Percentiles rank a stretch among this genome's conserved stretches.
phyloP scores from a whole-genome alignment of 2,113 vertebrate species.

The Macroglossus sobrinus region DNA sequence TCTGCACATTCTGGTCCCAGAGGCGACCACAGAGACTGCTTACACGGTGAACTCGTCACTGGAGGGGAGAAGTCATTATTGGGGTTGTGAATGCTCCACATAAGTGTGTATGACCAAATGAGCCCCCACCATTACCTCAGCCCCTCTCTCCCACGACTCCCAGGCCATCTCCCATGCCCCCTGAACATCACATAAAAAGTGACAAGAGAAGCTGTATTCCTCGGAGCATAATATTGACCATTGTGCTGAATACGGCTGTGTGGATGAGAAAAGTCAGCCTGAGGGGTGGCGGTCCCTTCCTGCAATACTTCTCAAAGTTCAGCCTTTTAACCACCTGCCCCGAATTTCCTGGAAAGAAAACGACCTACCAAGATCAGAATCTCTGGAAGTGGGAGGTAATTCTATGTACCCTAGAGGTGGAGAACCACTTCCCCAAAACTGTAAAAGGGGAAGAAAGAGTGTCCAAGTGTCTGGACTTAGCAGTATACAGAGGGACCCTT shows the following conservation, averaged over 20 bases:
- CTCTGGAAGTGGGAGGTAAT: not conserved
- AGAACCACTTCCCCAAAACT: not conserved
- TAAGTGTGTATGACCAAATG: not conserved
- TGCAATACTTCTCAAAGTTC: not conserved
- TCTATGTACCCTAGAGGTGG: not conserved
- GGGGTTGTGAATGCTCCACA: not conserved
- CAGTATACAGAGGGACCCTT: too few relatives aligned
- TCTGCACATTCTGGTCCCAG: not conserved
- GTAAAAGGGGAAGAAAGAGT: not conserved
- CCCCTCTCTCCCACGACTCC: not conserved
- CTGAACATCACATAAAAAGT: not conserved
- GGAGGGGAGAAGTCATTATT: not conserved
- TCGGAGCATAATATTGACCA: not conserved
- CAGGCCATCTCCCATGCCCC: too few relatives aligned
- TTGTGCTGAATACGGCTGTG: not conserved
- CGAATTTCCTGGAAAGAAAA: not conserved
- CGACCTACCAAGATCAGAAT: not conserved
- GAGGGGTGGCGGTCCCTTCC: not conserved
- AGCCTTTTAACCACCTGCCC: not conserved
- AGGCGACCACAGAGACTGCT: not conserved
- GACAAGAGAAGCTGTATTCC: not conserved
- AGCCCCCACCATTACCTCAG: rapidly evolving
- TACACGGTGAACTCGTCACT: rapidly evolving
- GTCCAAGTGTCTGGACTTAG: not conserved
- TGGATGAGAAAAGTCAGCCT: not conserved